A percentile compares a stretch with the other conserved stretches of the same genome.
Evolutionary conservation across 2,888 invertebrate species (phyloP).

Genomic region (Pomacea canaliculata): DNA sequence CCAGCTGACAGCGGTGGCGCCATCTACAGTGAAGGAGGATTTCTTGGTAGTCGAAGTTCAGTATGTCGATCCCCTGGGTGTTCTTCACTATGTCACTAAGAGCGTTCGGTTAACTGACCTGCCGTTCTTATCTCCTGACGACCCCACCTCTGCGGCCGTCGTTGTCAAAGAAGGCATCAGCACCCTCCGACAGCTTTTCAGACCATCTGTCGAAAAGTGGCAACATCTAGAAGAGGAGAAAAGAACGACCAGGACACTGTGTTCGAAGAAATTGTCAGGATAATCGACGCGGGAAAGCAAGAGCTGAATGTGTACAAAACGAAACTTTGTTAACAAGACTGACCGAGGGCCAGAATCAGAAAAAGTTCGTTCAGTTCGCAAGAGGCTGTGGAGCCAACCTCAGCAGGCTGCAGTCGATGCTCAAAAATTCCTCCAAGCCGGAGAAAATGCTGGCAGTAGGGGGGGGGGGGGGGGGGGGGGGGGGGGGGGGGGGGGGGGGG

Average conservation of each 20-base stretch:
- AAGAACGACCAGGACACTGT: slow-evolving; percentile 33
- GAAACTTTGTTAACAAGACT: slow-evolving; percentile 34
- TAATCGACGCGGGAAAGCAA: slow-evolving; percentile 39
- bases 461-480: too few species aligned
- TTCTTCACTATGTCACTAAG: slow-evolving; percentile 12
- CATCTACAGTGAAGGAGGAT: slow-evolving; percentile 5
- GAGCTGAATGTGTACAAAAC: slow-evolving; percentile 36
- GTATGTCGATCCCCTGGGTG: slow-evolving; percentile 30
- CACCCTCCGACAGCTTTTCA: slow-evolving; percentile 40
- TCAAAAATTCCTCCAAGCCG: slow-evolving; percentile 31
- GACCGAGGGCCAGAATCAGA: slow-evolving; percentile 6
- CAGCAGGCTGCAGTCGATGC: slow-evolving; percentile 38
- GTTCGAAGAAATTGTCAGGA: slow-evolving; percentile 19
- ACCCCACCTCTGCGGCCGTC: slow-evolving; percentile 12
- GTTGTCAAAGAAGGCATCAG: slow-evolving; percentile 33
- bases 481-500: too few species aligned
- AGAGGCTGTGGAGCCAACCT: slow-evolving; percentile 43
- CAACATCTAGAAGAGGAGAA: slow-evolving; percentile 39
- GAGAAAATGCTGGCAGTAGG: slow-evolving; percentile 46
- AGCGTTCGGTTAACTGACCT: slow-evolving; percentile 3
- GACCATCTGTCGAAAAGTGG: slow-evolving; percentile 36
- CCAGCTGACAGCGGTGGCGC: slow-evolving; percentile 35
- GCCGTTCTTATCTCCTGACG: slow-evolving; percentile 1
- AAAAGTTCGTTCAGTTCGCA: slow-evolving; percentile 28
- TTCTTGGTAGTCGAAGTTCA: slow-evolving; percentile 33